Evolutionary conservation across 1,140 invertebrate genomes (phyloP).

Genomic region (Drosophila neocordata): DNA sequence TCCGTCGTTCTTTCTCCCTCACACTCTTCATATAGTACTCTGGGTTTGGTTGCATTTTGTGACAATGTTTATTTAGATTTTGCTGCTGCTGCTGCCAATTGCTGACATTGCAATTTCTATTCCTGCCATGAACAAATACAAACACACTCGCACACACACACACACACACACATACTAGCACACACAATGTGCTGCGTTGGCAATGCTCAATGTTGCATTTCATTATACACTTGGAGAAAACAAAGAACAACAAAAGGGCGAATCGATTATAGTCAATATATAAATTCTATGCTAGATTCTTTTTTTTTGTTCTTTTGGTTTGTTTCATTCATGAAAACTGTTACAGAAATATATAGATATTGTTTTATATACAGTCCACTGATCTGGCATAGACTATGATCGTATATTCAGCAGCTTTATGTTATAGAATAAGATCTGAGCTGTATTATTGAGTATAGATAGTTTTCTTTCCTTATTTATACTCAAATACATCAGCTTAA

Average conservation of each 20-base stretch:
- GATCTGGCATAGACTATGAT: no score
- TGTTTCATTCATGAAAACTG: no score
- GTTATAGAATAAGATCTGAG: no score
- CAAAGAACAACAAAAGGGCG: background rate
- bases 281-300: background rate
- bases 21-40: background rate
- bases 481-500: no score
- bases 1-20: background rate
- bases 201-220: conserved; percentile 72
- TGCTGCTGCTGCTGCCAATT: conserved; percentile 72
- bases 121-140: conserved; percentile 58
- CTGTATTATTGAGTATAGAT: no score
- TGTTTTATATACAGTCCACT: no score
- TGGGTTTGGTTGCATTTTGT: conserved; percentile 72
- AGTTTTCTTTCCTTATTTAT: no score
- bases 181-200: conserved; percentile 66
- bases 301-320: no score
- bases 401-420: no score
- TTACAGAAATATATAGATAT: no score
- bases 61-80: conserved; percentile 82
- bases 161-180: conserved; percentile 15
- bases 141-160: conserved; percentile 34
- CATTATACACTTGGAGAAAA: conserved; percentile 61
- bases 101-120: conserved; percentile 81
- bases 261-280: conserved; percentile 21